Evolutionary conservation across 1,140 invertebrate genomes (phyloP), one percentile per base, ranked within the genome.

Genomic region (Piezodorus guildinii): DNA sequence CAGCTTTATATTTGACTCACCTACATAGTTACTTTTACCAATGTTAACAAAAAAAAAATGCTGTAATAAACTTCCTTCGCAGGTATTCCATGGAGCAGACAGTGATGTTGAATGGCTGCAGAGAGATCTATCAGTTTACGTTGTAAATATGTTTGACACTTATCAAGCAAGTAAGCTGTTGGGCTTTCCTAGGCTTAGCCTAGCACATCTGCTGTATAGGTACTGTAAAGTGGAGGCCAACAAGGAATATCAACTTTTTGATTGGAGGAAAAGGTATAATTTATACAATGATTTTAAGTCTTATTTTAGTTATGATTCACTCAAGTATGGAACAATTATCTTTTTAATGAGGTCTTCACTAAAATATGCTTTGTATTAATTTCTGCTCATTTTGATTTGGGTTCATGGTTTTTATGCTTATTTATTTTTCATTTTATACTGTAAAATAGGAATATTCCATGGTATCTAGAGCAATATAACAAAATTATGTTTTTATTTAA

Each of bases 141-240:
- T 99, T 17, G 94, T 99, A 0, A 96, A 97, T 70, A 86, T 99
- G 84, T 98, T 99, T 75, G 96, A 99, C 73, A 99, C 96, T 0
- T 83, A 92, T 73, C 84, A 90, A 71, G 95, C 94, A 0, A 85
- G 92, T 0, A 83, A 86, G 67, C 76, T 83, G 0, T 76, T 98
- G 0, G 79, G 82, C n/a, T 80, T 90, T 66, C 76, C 83, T 0
- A 81, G 83, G 34, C 77, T 87, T 3, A 92, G 90, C 19, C 77
- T 98, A 25, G 83, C 87, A 0, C 85, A 85, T 75, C 75, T 99
- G 3, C 74, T 98, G 10, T 79, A 85, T 67, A 76, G 80, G 46
- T 96, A 91, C 73, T 94, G 92, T 72, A 76, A 83, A 21, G 76
- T 95, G 15, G 76, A 84, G 67, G 80, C 87, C 1, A 86, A 98